phyloP scores from a whole-genome alignment of 2,113 vertebrate genomes.

The Hypocryptadius cinnamomeus region DNA sequence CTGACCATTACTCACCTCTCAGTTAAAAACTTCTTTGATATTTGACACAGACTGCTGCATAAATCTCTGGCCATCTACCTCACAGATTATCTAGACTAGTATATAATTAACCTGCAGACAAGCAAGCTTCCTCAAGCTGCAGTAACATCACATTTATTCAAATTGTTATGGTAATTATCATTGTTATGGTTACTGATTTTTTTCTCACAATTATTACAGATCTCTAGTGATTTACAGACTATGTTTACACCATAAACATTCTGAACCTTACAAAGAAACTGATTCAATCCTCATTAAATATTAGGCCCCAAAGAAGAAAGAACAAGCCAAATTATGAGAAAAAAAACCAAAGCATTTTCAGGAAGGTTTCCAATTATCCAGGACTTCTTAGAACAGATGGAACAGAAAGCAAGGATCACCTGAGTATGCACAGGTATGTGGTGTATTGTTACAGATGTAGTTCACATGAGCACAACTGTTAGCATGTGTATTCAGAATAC shows the following conservation, averaged over 20 bases:
- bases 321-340: background rate
- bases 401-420: background rate
- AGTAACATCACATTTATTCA: background rate
- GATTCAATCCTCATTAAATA: background rate
- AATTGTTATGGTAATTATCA: background rate
- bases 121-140: background rate
- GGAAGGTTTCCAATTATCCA: background rate
- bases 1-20: background rate
- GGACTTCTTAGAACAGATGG: background rate
- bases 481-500: background rate
- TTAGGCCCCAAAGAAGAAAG: background rate
- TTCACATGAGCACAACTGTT: background rate
- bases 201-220: background rate
- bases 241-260: background rate
- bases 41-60: background rate
- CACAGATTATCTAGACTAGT: background rate
- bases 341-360: background rate
- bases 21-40: background rate
- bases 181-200: background rate
- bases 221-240: background rate
- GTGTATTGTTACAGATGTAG: background rate
- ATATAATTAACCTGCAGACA: background rate
- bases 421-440: rapidly evolving
- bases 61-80: background rate
- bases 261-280: background rate